Percentiles rank a stretch among this genome's conserved stretches.
phyloP scores from a whole-genome alignment of 2,888 invertebrate species.

The Polymixis lichenea region DNA sequence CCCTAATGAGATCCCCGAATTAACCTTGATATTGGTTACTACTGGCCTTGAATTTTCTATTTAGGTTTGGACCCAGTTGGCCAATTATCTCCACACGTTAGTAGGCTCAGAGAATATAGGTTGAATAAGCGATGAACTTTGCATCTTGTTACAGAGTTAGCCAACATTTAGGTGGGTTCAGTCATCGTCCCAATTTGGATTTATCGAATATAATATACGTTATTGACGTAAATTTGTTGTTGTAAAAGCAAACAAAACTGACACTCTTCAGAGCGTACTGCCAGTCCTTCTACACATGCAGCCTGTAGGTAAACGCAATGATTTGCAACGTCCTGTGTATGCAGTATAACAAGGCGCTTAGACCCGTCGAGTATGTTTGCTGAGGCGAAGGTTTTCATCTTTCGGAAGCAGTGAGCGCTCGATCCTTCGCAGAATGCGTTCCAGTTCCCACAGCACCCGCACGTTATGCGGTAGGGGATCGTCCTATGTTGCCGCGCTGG shows the following conservation, averaged over 20 bases:
- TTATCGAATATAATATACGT: neutral
- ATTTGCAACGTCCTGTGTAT: neutral
- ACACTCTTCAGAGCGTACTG: neutral
- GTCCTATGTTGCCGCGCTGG: neutral
- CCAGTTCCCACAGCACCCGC: neutral
- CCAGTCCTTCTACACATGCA: neutral
- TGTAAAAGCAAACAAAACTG: neutral
- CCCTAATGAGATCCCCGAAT: neutral
- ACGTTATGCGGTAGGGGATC: neutral
- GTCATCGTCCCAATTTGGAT: neutral
- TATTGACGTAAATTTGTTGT: too few species aligned
- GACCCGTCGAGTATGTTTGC: neutral
- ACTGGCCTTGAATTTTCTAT: conserved; percentile 14
- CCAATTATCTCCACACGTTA: neutral
- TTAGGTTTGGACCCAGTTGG: neutral
- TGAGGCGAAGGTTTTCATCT: neutral
- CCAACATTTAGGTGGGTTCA: neutral
- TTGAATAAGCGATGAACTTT: conserved; percentile 9
- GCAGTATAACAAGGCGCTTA: neutral
- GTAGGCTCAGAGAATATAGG: neutral
- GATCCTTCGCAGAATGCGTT: neutral
- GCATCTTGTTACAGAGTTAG: too few species aligned
- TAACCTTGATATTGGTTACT: conserved; percentile 21
- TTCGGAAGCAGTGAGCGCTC: neutral
- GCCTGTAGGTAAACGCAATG: neutral